A percentile compares a stretch with the other conserved stretches of the same genome.
Conservation (phyloP, 2,797 vertebrate genomes). For the Salmo trutta region DNA sequence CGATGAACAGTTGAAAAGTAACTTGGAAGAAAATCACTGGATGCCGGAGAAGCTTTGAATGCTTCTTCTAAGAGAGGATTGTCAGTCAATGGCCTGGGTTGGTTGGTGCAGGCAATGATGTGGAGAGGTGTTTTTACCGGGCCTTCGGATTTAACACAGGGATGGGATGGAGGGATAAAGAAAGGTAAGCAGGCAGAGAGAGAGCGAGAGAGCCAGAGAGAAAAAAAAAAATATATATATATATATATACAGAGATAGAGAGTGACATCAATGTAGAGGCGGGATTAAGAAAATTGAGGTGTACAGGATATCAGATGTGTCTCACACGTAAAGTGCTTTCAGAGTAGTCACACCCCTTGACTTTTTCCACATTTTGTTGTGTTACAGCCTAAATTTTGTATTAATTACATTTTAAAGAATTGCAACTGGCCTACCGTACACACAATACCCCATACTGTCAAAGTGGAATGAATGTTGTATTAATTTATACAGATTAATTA, state of each 20-base stretch:
- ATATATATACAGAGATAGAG: background rate
- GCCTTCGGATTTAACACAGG: constrained; percentile 10
- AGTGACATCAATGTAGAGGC: background rate
- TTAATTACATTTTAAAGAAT: too few relatives aligned
- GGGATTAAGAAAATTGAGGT: background rate
- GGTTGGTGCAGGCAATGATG: background rate
- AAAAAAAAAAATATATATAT: background rate
- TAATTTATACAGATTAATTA: too few relatives aligned
- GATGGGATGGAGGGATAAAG: background rate
- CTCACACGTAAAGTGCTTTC: background rate
- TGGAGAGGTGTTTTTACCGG: background rate
- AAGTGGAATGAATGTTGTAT: too few relatives aligned
- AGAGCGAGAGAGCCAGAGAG: constrained; percentile 2
- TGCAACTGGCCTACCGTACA: too few relatives aligned
- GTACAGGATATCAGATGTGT: background rate
- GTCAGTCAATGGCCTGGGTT: background rate
- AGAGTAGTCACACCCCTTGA: too few relatives aligned
- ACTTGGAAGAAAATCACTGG: constrained; percentile 4
- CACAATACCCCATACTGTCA: too few relatives aligned
- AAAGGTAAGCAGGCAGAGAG: background rate
- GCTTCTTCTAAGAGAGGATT: background rate
- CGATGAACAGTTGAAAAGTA: constrained; percentile 40
- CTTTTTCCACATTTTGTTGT: too few relatives aligned
- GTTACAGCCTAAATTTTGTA: too few relatives aligned
- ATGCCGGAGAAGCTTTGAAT: constrained; percentile 28